Percentiles rank a stretch among this genome's conserved stretches.
These are phyloP conservation scores for Agrochola litura DNA, from an alignment of 2,888 invertebrate species.

Conservation along the genomic window DNA sequence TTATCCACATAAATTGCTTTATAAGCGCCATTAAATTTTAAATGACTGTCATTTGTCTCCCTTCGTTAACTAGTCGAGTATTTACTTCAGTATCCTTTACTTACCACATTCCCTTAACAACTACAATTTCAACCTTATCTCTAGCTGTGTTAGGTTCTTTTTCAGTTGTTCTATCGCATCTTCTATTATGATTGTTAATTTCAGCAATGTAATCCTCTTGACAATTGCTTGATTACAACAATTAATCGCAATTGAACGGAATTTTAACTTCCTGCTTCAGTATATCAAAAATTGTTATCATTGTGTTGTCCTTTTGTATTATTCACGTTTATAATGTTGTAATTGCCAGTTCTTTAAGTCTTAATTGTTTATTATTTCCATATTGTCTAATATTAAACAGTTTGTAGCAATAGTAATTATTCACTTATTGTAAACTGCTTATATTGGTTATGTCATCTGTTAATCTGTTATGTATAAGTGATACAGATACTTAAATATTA, in stretches of 20 bases:
- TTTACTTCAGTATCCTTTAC: slow-evolving; percentile 77
- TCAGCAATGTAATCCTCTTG: slow-evolving; percentile 85
- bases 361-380: neutral
- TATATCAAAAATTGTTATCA: slow-evolving; percentile 44
- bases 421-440: neutral
- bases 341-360: neutral
- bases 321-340: slow-evolving; percentile 13
- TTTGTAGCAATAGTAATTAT: neutral
- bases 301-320: slow-evolving; percentile 24
- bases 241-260: slow-evolving; percentile 89
- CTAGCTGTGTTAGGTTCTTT: slow-evolving; percentile 63
- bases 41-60: slow-evolving; percentile 79
- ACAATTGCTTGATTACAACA: slow-evolving; percentile 89
- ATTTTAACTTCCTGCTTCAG: slow-evolving; percentile 84
- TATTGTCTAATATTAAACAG: neutral
- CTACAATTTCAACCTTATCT: slow-evolving; percentile 70
- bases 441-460: neutral
- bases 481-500: slow-evolving; percentile 9
- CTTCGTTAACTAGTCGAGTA: slow-evolving; percentile 76
- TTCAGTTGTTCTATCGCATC: slow-evolving; percentile 54
- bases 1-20: slow-evolving; percentile 72
- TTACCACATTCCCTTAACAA: slow-evolving; percentile 53
- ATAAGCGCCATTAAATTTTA: slow-evolving; percentile 79
- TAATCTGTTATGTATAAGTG: neutral
- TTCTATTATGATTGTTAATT: slow-evolving; percentile 84